These are phyloP conservation scores for Teinopalpus imperialis DNA, from an alignment of 2,888 invertebrate genomes.

Conservation along the genomic window DNA sequence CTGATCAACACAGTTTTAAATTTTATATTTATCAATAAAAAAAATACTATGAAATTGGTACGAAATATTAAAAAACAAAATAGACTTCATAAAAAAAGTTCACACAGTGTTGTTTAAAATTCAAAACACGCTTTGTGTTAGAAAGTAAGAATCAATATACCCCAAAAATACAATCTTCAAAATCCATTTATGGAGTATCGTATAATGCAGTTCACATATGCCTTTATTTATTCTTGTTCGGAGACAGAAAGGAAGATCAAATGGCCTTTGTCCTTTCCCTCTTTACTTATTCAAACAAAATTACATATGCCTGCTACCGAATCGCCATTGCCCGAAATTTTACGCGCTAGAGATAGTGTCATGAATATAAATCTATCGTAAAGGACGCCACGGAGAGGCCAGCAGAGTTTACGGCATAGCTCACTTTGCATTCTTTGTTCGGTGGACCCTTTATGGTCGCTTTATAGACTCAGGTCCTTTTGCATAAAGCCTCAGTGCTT, in stretches of 20 bases:
- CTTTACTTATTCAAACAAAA: slow-evolving; percentile 82
- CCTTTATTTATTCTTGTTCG: slow-evolving; percentile 69
- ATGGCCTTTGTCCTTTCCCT: slow-evolving; percentile 79
- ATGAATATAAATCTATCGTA: slow-evolving; percentile 82
- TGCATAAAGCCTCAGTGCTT: slow-evolving; percentile 67
- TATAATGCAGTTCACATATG: slow-evolving; percentile 64
- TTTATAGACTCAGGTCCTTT: slow-evolving; percentile 77
- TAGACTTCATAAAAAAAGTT: no score
- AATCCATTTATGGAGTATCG: slow-evolving; percentile 75
- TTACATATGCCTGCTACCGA: slow-evolving; percentile 80
- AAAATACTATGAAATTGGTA: no score
- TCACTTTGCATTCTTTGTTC: slow-evolving; percentile 81
- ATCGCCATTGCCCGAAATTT: slow-evolving; percentile 81
- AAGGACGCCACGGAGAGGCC: slow-evolving; percentile 73
- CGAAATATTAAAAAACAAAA: no score
- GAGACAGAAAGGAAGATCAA: slow-evolving; percentile 70
- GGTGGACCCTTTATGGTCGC: slow-evolving; percentile 69
- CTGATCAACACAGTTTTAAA: no score
- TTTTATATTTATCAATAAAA: no score
- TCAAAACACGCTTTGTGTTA: slow-evolving; percentile 7
- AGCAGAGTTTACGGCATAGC: slow-evolving; percentile 68
- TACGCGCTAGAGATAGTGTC: slow-evolving; percentile 79
- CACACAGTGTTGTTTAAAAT: neutral
- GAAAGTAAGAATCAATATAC: slow-evolving; percentile 53
- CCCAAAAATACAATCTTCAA: slow-evolving; percentile 60